Conservation (phyloP, 30 jellyfish, hydroid and myxozoan species). For the Catostylus mosaicus region DNA sequence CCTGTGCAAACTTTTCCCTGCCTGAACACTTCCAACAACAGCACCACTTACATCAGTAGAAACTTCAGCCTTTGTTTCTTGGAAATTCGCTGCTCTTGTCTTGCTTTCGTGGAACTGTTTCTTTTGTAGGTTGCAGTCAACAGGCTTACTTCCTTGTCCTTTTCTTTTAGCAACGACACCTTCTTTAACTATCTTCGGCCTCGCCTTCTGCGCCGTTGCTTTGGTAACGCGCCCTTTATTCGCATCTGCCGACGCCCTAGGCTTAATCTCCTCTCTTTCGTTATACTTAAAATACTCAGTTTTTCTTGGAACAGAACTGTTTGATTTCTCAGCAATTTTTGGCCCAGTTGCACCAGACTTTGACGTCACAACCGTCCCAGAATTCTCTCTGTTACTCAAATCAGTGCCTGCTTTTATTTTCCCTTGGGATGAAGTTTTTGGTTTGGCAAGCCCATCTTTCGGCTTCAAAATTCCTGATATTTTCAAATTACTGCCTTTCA, state of each 20-base stretch:
- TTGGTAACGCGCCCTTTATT: constrained; percentile 25
- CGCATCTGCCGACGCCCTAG: constrained; percentile 4
- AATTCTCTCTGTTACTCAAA: neutral
- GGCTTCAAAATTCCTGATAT: constrained; percentile 18
- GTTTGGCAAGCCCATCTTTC: neutral
- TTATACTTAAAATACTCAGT: constrained; percentile 5
- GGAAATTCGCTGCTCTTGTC: neutral
- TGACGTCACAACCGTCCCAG: neutral
- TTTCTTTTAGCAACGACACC: constrained; percentile 11
- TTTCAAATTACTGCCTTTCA: neutral
- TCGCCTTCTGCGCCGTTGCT: constrained; percentile 3
- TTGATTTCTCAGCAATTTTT: neutral
- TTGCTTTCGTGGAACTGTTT: constrained; percentile 9
- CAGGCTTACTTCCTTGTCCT: constrained; percentile 4
- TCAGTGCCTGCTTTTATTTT: neutral
- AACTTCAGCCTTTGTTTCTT: neutral
- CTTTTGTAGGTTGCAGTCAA: constrained; percentile 40
- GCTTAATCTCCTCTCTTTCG: constrained; percentile 33
- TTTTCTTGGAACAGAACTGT: neutral
- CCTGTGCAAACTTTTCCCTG: neutral
- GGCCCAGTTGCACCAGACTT: neutral
- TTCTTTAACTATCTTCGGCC: constrained; percentile 11
- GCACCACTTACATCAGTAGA: neutral
- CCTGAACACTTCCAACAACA: neutral
- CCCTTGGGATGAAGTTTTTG: neutral